A percentile compares a stretch with the other conserved stretches of the same genome.
Evolutionary conservation across 2,797 vertebrate genomes (phyloP).

Genomic region (Momotus momota): DNA sequence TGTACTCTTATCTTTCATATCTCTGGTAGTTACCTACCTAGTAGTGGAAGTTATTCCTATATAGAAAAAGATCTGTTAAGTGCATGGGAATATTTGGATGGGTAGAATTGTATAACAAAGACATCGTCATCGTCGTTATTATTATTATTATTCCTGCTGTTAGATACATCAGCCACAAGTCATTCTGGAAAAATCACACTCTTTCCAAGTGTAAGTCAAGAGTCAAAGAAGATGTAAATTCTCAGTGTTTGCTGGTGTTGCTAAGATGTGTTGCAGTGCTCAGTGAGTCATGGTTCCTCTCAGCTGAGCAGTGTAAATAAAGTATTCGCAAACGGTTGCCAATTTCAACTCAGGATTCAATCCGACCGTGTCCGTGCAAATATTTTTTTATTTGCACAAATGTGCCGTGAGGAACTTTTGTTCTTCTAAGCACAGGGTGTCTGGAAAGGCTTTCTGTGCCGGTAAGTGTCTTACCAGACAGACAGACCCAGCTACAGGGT

Average conservation of each 20-base stretch:
- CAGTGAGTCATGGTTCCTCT: not conserved
- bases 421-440: not conserved
- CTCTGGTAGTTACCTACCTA: not conserved
- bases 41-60: not conserved
- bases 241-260: not conserved
- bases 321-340: not conserved
- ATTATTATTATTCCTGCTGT: not conserved
- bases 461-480: not conserved
- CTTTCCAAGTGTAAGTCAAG: not conserved
- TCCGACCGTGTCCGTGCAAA: not conserved
- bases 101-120: not conserved
- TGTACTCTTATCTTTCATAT: not conserved
- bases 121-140: not conserved
- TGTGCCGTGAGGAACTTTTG: not conserved
- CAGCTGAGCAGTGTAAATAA: not conserved
- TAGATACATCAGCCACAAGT: not conserved
- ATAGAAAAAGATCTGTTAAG: not conserved
- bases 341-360: not conserved
- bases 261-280: not conserved
- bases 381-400: constrained; percentile 16
- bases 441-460: not conserved
- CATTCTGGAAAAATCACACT: not conserved
- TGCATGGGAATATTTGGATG: not conserved
- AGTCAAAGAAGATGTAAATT: not conserved
- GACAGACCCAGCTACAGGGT: not conserved